Conservation (phyloP, 2,888 invertebrate species). For the Cyclophora albipunctata region DNA sequence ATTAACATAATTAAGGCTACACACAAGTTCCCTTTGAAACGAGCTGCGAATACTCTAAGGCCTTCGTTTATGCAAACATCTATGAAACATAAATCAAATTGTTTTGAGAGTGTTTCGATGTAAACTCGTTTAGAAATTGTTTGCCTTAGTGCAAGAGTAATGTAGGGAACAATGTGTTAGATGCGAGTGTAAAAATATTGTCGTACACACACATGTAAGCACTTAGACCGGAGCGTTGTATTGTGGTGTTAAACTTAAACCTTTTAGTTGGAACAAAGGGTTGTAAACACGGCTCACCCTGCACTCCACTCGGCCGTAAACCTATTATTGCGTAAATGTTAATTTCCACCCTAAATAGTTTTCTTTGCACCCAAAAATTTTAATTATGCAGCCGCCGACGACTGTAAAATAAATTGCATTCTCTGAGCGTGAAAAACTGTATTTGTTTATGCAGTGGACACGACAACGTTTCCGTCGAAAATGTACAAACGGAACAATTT, state of each 20-base stretch:
- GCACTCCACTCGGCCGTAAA: conserved; percentile 23
- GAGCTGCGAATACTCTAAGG: conserved; percentile 6
- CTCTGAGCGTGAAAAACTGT: conserved; percentile 13
- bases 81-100: background rate
- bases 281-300: conserved; percentile 32
- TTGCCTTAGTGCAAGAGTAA: no score
- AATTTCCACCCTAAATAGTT: conserved; percentile 38
- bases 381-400: conserved; percentile 29
- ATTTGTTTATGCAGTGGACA: conserved; percentile 16
- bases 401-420: conserved; percentile 30
- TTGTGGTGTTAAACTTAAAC: conserved; percentile 49
- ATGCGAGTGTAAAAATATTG: conserved; percentile 31
- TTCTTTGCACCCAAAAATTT: conserved; percentile 37
- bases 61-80: conserved; percentile 7
- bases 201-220: conserved; percentile 36
- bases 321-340: conserved; percentile 43
- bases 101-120: conserved; percentile 6
- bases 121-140: no score
- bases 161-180: conserved; percentile 23
- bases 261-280: conserved; percentile 57
- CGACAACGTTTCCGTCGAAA: conserved; percentile 6
- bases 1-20: conserved; percentile 23
- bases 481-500: conserved; percentile 9
- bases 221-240: conserved; percentile 43
- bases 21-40: conserved; percentile 13